These are phyloP conservation scores for Schizotus pectinicornis DNA, from an alignment of 2,888 invertebrate species.

Conservation along the genomic window DNA sequence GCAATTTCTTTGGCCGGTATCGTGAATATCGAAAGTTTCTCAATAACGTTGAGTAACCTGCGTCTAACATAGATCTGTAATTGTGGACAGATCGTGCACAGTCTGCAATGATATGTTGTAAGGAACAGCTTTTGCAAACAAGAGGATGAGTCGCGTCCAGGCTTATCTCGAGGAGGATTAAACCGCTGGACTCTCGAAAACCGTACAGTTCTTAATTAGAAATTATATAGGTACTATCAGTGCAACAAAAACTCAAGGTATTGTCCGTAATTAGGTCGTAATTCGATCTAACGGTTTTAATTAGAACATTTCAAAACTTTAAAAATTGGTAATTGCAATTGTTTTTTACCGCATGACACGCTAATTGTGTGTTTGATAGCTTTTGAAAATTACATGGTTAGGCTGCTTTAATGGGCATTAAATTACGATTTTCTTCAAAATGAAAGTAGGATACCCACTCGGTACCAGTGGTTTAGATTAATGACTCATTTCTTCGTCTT, in stretches of 20 bases:
- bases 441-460: slow-evolving; percentile 32
- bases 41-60: slow-evolving; percentile 36
- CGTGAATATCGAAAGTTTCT: slow-evolving; percentile 42
- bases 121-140: slow-evolving; percentile 8
- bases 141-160: slow-evolving; percentile 3
- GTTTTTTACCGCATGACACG: slow-evolving; percentile 34
- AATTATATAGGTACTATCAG: slow-evolving; percentile 1
- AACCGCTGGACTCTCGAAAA: neutral
- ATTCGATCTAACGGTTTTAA: slow-evolving; percentile 13
- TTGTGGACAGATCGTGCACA: slow-evolving; percentile 32
- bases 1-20: slow-evolving; percentile 32
- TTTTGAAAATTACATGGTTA: slow-evolving; percentile 39
- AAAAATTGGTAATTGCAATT: slow-evolving; percentile 23
- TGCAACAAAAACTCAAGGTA: slow-evolving; percentile 9
- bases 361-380: slow-evolving; percentile 33
- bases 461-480: slow-evolving; percentile 1
- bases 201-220: slow-evolving; percentile 6
- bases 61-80: slow-evolving; percentile 35
- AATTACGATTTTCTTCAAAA: slow-evolving; percentile 40
- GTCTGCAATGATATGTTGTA: slow-evolving; percentile 30
- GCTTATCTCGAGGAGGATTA: neutral
- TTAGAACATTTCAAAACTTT: slow-evolving; percentile 13
- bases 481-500: too few relatives aligned
- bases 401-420: slow-evolving; percentile 38
- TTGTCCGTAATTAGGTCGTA: slow-evolving; percentile 1